Percentiles rank a stretch among this genome's conserved stretches.
Evolutionary conservation across 2,797 vertebrate genomes (phyloP).

Genomic region (Acanthornis magna): DNA sequence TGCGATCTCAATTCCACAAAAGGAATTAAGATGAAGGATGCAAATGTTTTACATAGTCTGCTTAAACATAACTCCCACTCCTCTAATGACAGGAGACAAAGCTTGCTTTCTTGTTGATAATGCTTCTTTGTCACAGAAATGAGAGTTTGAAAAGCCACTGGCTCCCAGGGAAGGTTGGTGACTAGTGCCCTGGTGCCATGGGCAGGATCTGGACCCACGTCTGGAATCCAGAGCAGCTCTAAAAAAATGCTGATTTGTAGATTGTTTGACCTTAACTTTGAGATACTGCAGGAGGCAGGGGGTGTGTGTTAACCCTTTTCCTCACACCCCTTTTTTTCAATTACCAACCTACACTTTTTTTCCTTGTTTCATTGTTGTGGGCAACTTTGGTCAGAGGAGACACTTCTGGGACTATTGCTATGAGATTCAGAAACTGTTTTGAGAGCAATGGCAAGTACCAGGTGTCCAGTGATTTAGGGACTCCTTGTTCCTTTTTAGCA

Average conservation of each 20-base stretch:
- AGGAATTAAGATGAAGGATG: slow-evolving; percentile 36
- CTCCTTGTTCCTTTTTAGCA: neutral
- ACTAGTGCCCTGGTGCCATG: neutral
- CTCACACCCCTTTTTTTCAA: neutral
- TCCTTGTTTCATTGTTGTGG: neutral
- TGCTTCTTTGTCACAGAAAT: neutral
- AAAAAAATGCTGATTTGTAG: neutral
- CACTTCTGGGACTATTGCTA: neutral
- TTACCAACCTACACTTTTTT: neutral
- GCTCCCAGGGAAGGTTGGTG: neutral
- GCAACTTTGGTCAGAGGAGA: neutral
- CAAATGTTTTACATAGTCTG: slow-evolving; percentile 56
- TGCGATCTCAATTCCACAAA: neutral
- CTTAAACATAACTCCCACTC: slow-evolving; percentile 58
- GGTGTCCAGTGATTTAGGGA: neutral
- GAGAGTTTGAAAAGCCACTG: neutral
- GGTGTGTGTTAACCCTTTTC: neutral
- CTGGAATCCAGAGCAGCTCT: neutral
- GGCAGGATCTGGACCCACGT: neutral
- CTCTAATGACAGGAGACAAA: slow-evolving; percentile 15
- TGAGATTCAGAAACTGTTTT: neutral
- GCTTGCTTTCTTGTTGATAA: neutral
- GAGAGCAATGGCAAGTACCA: neutral
- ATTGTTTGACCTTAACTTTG: neutral
- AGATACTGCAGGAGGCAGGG: neutral